Percentiles rank a stretch among this genome's conserved stretches.
Evolutionary conservation across 2,797 vertebrate species (phyloP).

Genomic region (Melanotaenia parkinsoni): DNA sequence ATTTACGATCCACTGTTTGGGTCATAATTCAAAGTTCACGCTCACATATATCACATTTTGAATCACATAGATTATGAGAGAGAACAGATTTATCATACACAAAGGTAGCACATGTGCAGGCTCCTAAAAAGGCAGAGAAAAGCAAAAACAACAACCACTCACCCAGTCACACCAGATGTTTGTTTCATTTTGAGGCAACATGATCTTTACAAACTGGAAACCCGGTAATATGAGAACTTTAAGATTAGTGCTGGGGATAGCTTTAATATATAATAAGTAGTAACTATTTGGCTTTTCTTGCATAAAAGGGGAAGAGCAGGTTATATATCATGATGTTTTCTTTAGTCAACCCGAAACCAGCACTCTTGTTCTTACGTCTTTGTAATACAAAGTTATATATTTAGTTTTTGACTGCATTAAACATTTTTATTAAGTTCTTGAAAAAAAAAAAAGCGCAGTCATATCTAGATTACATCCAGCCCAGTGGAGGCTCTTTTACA

Average conservation of each 20-base stretch:
- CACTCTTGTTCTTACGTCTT: constrained; percentile 25
- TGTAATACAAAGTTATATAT: constrained; percentile 11
- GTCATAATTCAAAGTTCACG: constrained; percentile 88
- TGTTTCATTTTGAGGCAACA: constrained; percentile 55
- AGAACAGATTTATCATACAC: constrained; percentile 84
- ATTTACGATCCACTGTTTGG: constrained; percentile 81
- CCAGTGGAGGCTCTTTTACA: constrained; percentile 57
- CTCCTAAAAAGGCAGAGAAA: constrained; percentile 67
- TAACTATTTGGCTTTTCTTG: constrained; percentile 17
- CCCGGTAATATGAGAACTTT: constrained; percentile 41
- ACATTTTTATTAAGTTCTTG: constrained; percentile 8
- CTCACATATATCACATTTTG: constrained; percentile 87
- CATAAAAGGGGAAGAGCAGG: constrained; percentile 16
- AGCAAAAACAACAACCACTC: constrained; percentile 66
- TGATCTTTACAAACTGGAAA: constrained; percentile 41
- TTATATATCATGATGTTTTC: constrained; percentile 12
- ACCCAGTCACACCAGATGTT: constrained; percentile 67
- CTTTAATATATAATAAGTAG: constrained; percentile 40
- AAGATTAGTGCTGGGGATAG: constrained; percentile 43
- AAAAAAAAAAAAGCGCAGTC: neutral
- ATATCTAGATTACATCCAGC: constrained; percentile 32
- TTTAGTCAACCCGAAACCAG: constrained; percentile 3
- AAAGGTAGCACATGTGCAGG: constrained; percentile 80
- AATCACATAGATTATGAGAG: constrained; percentile 86
- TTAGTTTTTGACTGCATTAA: constrained; percentile 7